phyloP scores from a whole-genome alignment of 2,888 invertebrate species.

The Xylocampa areola region DNA sequence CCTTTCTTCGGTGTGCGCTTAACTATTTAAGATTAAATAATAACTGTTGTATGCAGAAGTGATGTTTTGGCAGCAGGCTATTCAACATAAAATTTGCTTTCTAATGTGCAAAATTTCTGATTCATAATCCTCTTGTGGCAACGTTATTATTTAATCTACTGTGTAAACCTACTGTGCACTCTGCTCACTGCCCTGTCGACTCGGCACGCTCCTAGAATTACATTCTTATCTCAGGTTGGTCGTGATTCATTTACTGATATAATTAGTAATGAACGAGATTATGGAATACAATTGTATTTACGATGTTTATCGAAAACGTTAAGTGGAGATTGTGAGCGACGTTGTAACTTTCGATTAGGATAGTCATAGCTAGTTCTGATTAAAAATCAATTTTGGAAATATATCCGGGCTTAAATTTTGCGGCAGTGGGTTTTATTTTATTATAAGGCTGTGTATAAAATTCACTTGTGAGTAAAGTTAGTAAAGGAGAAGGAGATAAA shows the following conservation, averaged over 20 bases:
- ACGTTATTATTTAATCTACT: conserved; percentile 58
- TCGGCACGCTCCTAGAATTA: conserved; percentile 62
- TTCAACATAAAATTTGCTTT: conserved; percentile 14
- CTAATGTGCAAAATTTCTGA: conserved; percentile 11
- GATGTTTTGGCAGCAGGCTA: conserved; percentile 37
- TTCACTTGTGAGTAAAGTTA: conserved; percentile 78
- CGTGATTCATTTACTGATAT: conserved; percentile 58
- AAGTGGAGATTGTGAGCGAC: conserved; percentile 46
- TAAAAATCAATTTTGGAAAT: conserved; percentile 66
- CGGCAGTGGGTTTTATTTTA: conserved; percentile 82
- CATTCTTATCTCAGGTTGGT: conserved; percentile 46
- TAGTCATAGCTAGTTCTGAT: conserved; percentile 74
- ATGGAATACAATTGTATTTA: conserved; percentile 47
- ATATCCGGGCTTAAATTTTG: conserved; percentile 73
- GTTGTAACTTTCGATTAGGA: conserved; percentile 67
- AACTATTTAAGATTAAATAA: conserved; percentile 41
- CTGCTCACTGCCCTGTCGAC: conserved; percentile 70
- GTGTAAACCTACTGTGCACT: conserved; percentile 60
- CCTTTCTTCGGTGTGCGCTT: conserved; percentile 35
- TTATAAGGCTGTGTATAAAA: conserved; percentile 85
- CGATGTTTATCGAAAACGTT: conserved; percentile 38
- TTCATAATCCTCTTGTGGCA: conserved; percentile 26
- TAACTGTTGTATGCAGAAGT: conserved; percentile 42
- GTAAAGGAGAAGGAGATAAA: conserved; percentile 70
- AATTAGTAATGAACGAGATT: conserved; percentile 57